Base-by-base conservation (phyloP, 2,797 vertebrate genomes). In the Uromys caudimaculatus region DNA sequence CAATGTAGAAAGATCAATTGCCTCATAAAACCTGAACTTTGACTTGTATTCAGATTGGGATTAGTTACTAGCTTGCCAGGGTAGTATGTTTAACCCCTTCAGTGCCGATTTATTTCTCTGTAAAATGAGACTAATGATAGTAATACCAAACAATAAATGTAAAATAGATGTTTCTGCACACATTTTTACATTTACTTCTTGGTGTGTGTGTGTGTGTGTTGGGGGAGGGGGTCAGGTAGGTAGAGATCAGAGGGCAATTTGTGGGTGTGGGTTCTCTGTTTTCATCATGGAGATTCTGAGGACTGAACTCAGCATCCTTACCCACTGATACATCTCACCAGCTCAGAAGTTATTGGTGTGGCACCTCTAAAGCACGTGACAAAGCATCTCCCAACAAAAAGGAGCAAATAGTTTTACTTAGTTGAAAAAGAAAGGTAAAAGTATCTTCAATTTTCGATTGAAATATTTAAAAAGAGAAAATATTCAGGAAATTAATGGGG, bases 351-450 rank as follows among this genome's bases (percentile, higher is more conserved):
- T 41, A 58, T 24, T 16, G 35, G 47, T 16, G 44, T 0, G 35
- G 2, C 47, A 38, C 19, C 60, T 24, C 5, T 29, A 79, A 83
- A 84, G 14, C 35, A 44, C n/a, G 50, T 0, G 19, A 6, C 41
- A 67, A 2, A 10, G 0, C 4, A 7, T 11, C 16, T 60, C 24
- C 71, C 17, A 0, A 73, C 67, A 52, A 41, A 64, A 17, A 41
- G 52, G 78, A 75, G 5, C 4, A 56, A 44, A 41, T 52, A 62
- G 1, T 83, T 93, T 77, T 71, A 86, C 35, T 84, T 41, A 58
- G 5, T 32, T 89, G 60, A 41, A 41, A 86, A 89, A 27, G 56
- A 41, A 95, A 96, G 86, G 60, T 50, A 82, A 90, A 90, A 87
- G 73, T n/a, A 79, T 29, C 52, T 81, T 32, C 35, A 95, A 91